A percentile compares a stretch with the other conserved stretches of the same genome.
Conservation (phyloP, 1,140 invertebrate genomes). For the Drosophila ficusphila region DNA sequence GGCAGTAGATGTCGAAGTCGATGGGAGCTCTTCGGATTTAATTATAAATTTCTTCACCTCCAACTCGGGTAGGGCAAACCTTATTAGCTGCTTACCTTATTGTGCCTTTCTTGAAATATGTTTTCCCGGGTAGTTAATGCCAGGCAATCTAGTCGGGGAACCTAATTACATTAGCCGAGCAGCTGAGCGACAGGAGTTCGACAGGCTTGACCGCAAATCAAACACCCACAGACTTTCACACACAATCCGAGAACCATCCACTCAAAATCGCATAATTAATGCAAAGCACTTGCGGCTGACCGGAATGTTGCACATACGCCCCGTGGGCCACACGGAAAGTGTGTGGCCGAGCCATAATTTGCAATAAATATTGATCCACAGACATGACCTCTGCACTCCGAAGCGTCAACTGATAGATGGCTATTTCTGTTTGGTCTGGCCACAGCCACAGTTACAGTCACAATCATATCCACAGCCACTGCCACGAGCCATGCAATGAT, state of each 20-base stretch:
- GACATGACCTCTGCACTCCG: neutral
- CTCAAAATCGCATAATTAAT: conserved; percentile 56
- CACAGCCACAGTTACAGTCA: no score
- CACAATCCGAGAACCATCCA: conserved; percentile 7
- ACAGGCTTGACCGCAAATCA: conserved; percentile 16
- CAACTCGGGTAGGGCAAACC: neutral
- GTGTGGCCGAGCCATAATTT: conserved; percentile 26
- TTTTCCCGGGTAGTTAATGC: neutral
- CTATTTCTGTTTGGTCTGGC: conserved; percentile 12
- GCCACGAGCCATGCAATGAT: conserved; percentile 16
- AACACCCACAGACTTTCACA: conserved; percentile 1
- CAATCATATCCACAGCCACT: no score
- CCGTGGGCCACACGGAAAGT: conserved; percentile 14
- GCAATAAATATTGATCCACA: conserved; percentile 50
- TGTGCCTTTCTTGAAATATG: neutral
- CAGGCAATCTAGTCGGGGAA: conserved; percentile 11
- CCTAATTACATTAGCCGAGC: conserved; percentile 36
- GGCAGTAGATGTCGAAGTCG: conserved; percentile 19
- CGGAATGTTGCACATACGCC: conserved; percentile 49
- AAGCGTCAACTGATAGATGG: conserved; percentile 6
- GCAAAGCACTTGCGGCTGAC: conserved; percentile 27
- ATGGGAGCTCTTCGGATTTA: conserved; percentile 54
- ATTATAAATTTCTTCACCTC: conserved; percentile 51
- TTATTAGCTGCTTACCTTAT: conserved; percentile 22
- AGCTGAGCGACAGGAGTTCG: conserved; percentile 18